Evolutionary conservation across 1,140 invertebrate species (phyloP).

Genomic region (Delia radicum): DNA sequence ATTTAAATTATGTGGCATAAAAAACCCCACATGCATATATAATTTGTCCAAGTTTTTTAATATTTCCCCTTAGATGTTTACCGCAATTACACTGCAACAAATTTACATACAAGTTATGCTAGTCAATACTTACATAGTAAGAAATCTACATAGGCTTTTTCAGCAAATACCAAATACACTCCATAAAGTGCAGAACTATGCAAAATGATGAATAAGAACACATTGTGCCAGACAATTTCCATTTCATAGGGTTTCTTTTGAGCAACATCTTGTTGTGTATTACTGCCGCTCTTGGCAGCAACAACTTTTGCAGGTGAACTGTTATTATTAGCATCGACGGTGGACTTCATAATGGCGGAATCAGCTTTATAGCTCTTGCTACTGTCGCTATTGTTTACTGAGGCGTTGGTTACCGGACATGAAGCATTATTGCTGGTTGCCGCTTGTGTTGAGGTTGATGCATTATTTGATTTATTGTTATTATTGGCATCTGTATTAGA

Average conservation of each 20-base stretch:
- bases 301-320: neutral
- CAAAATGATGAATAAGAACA: conserved; percentile 66
- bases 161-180: conserved; percentile 63
- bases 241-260: conserved; percentile 38
- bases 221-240: conserved; percentile 75
- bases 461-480: conserved; percentile 19
- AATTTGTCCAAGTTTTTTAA: too few species aligned
- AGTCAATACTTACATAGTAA: conserved; percentile 65
- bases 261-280: neutral
- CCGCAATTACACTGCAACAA: neutral
- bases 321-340: conserved; percentile 18
- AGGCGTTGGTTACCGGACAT: conserved; percentile 3
- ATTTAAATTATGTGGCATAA: too few species aligned
- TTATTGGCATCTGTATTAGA: conserved; percentile 44
- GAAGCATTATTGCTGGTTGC: conserved; percentile 23
- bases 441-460: too few species aligned
- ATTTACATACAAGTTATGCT: neutral
- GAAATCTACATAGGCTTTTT: conserved; percentile 63
- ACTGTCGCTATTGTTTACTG: conserved; percentile 21
- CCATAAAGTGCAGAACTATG: conserved; percentile 71
- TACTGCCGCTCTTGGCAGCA: conserved; percentile 10
- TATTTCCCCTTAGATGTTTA: neutral
- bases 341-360: neutral
- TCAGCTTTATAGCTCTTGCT: conserved; percentile 21
- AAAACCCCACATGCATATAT: too few species aligned